Evolutionary conservation across 2,888 invertebrate species (phyloP), one percentile per base, ranked within the genome.

Genomic region (Cynaeus angustus): DNA sequence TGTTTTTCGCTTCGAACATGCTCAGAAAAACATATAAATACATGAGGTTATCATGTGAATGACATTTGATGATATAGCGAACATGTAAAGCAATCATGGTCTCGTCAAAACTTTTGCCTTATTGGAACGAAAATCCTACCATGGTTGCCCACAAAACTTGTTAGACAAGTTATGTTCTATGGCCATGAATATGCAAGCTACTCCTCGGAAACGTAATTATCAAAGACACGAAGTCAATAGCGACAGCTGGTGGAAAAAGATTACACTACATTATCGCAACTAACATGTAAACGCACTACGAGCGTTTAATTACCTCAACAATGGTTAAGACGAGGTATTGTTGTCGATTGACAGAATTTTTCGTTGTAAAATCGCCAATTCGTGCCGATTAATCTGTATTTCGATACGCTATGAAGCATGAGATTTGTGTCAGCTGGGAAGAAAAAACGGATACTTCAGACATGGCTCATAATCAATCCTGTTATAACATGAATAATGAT

Each of bases 131-230:
- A 65, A 64, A 65, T 45, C n/a, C 30, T 45, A 58, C 55, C 30
- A 21, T 55, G 55, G 72, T 67, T 71, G 74, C 72, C 72, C 74
- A 77, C 74, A 74, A 80, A 81, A 80, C 80, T 79, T 73, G 80
- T 80, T 76, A 78, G 76, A 79, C 81, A 75, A 81, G 80, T 81
- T 80, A 77, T 78, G 74, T 79, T 78, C 76, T 76, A 75, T 78
- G 78, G 78, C 78, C 80, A 79, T 81, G 81, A 79, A 80, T 79
- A 80, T 80, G 79, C 77, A 75, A 74, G 70, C 41, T 68, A 69
- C 74, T 73, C 72, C 62, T 53, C 72, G 70, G 71, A 71, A 74
- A 77, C 58, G 67, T 74, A 75, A 74, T 77, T 76, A 74, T 71
- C 68, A 55, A 61, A 68, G 68, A 56, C 68, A 68, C 58, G 78